Conservation (phyloP, 2,113 vertebrate genomes). For the Plotosus lineatus region DNA sequence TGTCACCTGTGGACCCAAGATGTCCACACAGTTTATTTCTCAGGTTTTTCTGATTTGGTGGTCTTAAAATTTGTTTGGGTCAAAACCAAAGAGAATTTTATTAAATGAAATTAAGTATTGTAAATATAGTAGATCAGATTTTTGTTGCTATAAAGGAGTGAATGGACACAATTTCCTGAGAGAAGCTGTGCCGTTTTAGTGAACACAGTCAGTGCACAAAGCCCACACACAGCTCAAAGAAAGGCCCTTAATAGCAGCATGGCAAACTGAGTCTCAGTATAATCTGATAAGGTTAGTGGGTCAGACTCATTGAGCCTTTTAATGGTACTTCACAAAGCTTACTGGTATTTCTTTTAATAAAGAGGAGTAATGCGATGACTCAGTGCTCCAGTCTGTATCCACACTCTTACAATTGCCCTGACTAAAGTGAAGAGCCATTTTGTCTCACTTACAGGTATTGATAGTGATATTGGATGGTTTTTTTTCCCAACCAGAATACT, state of each 20-base stretch:
- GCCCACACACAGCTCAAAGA: slow-evolving; percentile 29
- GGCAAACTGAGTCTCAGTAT: neutral
- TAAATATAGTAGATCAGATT: neutral
- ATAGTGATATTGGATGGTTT: neutral
- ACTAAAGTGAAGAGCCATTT: slow-evolving; percentile 23
- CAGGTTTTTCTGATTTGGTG: neutral
- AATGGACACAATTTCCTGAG: neutral
- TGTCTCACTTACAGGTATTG: neutral
- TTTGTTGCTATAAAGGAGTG: neutral
- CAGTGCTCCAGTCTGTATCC: neutral
- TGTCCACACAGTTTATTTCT: no score
- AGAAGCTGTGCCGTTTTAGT: neutral
- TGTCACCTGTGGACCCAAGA: no score
- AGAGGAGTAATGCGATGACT: slow-evolving; percentile 22
- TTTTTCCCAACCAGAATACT: no score
- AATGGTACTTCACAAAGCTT: neutral
- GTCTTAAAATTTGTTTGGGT: neutral
- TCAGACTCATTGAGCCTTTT: slow-evolving; percentile 19
- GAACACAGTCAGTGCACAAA: neutral
- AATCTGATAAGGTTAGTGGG: slow-evolving; percentile 30
- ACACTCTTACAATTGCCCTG: slow-evolving; percentile 12
- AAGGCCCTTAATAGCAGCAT: neutral
- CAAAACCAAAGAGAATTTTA: neutral
- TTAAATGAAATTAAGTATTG: neutral
- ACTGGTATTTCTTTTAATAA: slow-evolving; percentile 17